A percentile compares a stretch with the other conserved stretches of the same genome.
phyloP scores from a whole-genome alignment of 2,113 vertebrate genomes.

The Atractosteus spatula region DNA sequence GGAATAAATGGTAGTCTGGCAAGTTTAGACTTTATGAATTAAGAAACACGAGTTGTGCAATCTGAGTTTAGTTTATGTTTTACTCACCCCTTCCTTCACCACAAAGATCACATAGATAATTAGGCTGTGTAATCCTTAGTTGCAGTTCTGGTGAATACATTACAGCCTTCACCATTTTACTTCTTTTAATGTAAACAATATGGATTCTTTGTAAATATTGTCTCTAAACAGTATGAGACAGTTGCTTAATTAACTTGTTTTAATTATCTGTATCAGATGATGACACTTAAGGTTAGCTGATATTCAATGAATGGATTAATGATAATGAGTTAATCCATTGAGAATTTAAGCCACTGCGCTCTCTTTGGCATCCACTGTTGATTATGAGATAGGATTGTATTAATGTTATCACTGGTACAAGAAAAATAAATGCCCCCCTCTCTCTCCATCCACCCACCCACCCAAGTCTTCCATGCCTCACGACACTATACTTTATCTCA shows the following conservation, averaged over 20 bases:
- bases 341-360: neutral
- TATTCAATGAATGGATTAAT: constrained; percentile 22
- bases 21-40: too few species aligned
- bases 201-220: too few species aligned
- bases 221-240: neutral
- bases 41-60: too few species aligned
- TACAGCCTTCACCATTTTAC: too few species aligned
- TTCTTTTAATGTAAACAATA: too few species aligned
- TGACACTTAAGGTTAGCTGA: constrained; percentile 31
- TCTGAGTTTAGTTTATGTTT: too few species aligned
- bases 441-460: neutral
- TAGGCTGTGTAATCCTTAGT: too few species aligned
- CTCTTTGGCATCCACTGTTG: neutral
- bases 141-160: too few species aligned
- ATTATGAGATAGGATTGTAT: constrained; percentile 26
- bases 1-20: too few species aligned
- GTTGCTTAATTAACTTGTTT: neutral
- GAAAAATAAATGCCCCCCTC: constrained; percentile 22
- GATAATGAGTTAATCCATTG: constrained; percentile 25
- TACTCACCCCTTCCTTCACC: too few species aligned
- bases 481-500: constrained; percentile 22
- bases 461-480: constrained; percentile 2
- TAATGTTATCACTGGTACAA: constrained; percentile 14
- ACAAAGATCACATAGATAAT: too few species aligned
- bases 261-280: constrained; percentile 39